These are phyloP conservation scores for Drosophila silvestris DNA, from an alignment of 2,888 invertebrate species.

Conservation along the genomic window DNA sequence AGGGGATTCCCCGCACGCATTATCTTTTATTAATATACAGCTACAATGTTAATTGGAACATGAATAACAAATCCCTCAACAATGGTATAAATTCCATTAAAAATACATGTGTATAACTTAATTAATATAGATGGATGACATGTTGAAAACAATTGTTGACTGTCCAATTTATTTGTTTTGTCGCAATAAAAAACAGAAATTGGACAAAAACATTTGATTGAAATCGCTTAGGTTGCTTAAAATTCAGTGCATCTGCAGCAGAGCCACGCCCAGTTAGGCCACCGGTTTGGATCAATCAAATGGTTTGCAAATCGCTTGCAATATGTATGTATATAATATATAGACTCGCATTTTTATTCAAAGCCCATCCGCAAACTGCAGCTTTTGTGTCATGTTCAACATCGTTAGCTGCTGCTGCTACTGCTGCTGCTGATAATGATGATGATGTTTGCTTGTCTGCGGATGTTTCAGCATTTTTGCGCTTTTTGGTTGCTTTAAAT, in stretches of 20 bases:
- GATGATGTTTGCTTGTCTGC: constrained; percentile 44
- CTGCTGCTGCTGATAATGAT: constrained; percentile 22
- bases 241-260: constrained; percentile 76
- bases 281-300: constrained; percentile 51
- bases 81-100: background rate
- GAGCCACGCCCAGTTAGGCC: constrained; percentile 41
- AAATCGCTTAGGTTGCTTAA: constrained; percentile 64
- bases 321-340: constrained; percentile 15
- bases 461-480: constrained; percentile 18
- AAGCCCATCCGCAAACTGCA: constrained; percentile 75
- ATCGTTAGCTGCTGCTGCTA: constrained; percentile 30
- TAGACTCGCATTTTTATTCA: constrained; percentile 68
- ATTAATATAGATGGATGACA: constrained; percentile 40
- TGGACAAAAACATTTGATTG: constrained; percentile 53
- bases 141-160: constrained; percentile 59
- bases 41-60: constrained; percentile 1
- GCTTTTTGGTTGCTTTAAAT: constrained; percentile 59
- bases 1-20: background rate
- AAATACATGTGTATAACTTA: constrained; percentile 7
- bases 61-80: constrained; percentile 19
- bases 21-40: background rate
- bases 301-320: constrained; percentile 63
- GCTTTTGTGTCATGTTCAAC: constrained; percentile 78
- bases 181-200: constrained; percentile 17
- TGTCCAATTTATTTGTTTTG: constrained; percentile 51